Conservation (phyloP, 2,888 invertebrate species). For the Pseudoips prasinana region DNA sequence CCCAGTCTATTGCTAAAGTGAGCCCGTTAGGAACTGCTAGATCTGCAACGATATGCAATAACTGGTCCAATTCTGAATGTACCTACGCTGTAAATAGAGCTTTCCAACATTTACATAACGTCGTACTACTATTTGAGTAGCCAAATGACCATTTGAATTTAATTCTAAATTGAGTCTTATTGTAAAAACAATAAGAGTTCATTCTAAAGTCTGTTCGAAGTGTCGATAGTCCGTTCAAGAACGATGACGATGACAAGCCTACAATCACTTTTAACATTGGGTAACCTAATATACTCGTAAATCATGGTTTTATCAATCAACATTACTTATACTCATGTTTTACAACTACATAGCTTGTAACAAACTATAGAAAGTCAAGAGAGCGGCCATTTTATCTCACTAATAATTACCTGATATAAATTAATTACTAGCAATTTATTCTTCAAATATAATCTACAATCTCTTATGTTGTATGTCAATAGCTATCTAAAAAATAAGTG, state of each 20-base stretch:
- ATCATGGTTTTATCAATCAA: not conserved
- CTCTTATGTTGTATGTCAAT: conserved; percentile 16
- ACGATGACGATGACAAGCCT: no score
- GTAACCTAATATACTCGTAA: not conserved
- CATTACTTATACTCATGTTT: not conserved
- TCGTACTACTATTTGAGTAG: conserved; percentile 5
- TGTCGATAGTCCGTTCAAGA: no score
- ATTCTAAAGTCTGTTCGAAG: no score
- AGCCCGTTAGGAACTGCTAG: conserved; percentile 21
- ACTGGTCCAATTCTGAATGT: conserved; percentile 34
- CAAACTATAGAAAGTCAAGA: no score
- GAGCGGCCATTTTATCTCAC: conserved; percentile 6
- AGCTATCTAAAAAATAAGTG: conserved; percentile 16
- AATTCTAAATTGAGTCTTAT: no score
- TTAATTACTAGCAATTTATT: conserved; percentile 23
- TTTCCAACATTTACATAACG: conserved; percentile 39
- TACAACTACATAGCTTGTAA: no score
- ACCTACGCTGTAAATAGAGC: conserved; percentile 32
- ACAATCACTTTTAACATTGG: conserved; percentile 4
- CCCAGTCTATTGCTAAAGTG: conserved; percentile 3
- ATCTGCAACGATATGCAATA: conserved; percentile 31
- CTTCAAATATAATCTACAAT: conserved; percentile 20
- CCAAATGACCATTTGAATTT: no score
- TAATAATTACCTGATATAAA: conserved; percentile 14
- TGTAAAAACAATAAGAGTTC: no score